Conservation (phyloP, 2,888 invertebrate genomes). For the Drosophila testacea region DNA sequence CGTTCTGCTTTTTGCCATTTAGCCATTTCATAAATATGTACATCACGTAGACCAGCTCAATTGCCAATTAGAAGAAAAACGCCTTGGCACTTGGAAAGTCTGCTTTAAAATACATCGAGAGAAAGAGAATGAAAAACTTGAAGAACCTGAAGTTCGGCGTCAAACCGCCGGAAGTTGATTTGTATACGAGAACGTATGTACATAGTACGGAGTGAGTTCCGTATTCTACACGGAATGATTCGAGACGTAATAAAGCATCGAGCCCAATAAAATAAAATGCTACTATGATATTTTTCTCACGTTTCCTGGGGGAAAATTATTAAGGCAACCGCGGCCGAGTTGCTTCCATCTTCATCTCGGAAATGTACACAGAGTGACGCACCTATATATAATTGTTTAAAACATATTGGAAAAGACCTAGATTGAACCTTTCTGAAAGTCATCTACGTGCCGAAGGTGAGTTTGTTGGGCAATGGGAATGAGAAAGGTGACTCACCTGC, state of each 20-base stretch:
- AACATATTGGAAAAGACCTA: constrained; percentile 21
- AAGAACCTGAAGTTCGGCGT: constrained; percentile 30
- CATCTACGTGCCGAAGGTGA: constrained; percentile 43
- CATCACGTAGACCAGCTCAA: constrained; percentile 79
- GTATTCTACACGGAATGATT: constrained; percentile 2
- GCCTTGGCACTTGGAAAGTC: constrained; percentile 51
- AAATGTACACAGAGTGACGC: not conserved
- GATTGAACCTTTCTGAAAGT: constrained; percentile 30
- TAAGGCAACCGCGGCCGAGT: constrained; percentile 55
- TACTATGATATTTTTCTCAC: constrained; percentile 73
- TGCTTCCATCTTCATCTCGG: constrained; percentile 35
- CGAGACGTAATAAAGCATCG: constrained; percentile 47
- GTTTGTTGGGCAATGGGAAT: not conserved
- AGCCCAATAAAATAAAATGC: constrained; percentile 62
- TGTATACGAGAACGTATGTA: constrained; percentile 67
- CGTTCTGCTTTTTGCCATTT: constrained; percentile 46
- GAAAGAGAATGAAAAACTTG: constrained; percentile 25
- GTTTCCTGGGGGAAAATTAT: constrained; percentile 70
- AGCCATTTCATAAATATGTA: constrained; percentile 72
- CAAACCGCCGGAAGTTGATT: constrained; percentile 78
- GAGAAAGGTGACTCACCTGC: constrained; percentile 75
- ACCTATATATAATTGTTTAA: constrained; percentile 48
- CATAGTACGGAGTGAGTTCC: not conserved
- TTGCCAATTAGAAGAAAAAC: constrained; percentile 80
- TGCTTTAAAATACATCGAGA: constrained; percentile 50